Base-by-base conservation (phyloP, 2,888 invertebrate species). In the Galerucella calmariensis region DNA sequence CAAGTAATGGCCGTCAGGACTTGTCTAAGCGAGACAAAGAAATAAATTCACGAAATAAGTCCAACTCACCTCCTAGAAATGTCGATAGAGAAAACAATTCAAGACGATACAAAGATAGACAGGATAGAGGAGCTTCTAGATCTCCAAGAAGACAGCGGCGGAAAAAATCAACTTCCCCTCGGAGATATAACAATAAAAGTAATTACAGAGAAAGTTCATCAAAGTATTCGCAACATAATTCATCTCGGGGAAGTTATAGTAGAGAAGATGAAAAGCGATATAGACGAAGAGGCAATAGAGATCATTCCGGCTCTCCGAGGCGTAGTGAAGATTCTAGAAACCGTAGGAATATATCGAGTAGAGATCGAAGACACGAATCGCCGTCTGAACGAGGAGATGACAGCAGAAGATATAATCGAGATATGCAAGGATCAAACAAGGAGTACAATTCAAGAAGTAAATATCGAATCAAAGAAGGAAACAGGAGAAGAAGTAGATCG, bases 281-380 rank as follows among this genome's bases (percentile, higher is more conserved):
- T 56, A 56, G 20, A 56, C 16, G 56, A 11, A 56, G 20, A 20
- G 10, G 11, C 9, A 20, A 56, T 56, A 16, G 56, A 56, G 20
- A 20, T 10, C 56, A 16, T 56, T 56, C 56, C 6, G 20, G 56
- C 3, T 56, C 56, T 56, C 48, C 66, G 0, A 48, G 51, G 3
- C 14, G 67, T n/a, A 53, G 35, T 35, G n/a, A 67, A 27, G n/a
- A 46, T 48, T 51, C n/a, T 53, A 67, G 27, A 20, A 14, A 46
- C 12, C 2, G 27, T 0, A 48, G 44, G 12, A 24, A 48, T 48
- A 24, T 24, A 24, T 66, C 66, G 10, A 66, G 35, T n/a, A 51
- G 67, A 67, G 56, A 56, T 16, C 56, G 20, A 20, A 56, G 56
- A 11, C 56, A 20, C 20, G 10, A 56, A 2, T 56, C 24, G 4